These are phyloP conservation scores for Helicoverpa zea DNA, from an alignment of 1,140 invertebrate species.

Conservation along the genomic window DNA sequence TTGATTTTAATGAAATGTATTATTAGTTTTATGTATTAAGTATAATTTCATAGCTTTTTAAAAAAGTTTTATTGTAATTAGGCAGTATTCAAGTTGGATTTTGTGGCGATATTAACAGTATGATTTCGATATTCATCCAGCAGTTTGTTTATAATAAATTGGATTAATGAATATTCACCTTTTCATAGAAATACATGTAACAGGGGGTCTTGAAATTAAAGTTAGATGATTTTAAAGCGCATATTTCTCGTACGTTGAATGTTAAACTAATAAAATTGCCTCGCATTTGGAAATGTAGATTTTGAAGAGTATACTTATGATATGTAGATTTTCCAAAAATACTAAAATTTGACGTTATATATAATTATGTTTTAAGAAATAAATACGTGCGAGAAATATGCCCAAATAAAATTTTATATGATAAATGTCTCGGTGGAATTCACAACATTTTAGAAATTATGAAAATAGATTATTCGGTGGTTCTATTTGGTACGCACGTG, in stretches of 20 bases:
- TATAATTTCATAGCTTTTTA: constrained; percentile 81
- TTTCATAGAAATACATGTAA: constrained; percentile 76
- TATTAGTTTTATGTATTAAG: constrained; percentile 81
- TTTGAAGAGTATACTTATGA: constrained; percentile 82
- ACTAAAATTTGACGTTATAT: constrained; percentile 74
- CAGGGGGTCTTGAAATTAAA: constrained; percentile 76
- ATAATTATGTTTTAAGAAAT: constrained; percentile 79
- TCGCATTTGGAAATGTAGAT: constrained; percentile 86
- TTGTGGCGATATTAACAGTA: constrained; percentile 75
- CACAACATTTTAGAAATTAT: constrained; percentile 17
- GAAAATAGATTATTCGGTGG: constrained; percentile 17
- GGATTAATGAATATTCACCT: constrained; percentile 56
- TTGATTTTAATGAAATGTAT: constrained; percentile 83
- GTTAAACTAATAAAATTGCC: constrained; percentile 84
- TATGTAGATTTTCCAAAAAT: constrained; percentile 78
- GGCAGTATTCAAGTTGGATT: constrained; percentile 80
- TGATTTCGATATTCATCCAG: constrained; percentile 52
- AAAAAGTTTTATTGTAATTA: constrained; percentile 67
- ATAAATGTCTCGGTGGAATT: constrained; percentile 13
- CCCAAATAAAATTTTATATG: constrained; percentile 52
- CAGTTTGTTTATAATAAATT: constrained; percentile 52
- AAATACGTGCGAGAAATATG: constrained; percentile 51
- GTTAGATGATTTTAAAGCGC: constrained; percentile 59
- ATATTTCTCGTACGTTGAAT: constrained; percentile 73
- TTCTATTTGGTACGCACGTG: constrained; percentile 19